Base-by-base conservation (phyloP, 2,888 invertebrate genomes). In the Merodon equestris region DNA sequence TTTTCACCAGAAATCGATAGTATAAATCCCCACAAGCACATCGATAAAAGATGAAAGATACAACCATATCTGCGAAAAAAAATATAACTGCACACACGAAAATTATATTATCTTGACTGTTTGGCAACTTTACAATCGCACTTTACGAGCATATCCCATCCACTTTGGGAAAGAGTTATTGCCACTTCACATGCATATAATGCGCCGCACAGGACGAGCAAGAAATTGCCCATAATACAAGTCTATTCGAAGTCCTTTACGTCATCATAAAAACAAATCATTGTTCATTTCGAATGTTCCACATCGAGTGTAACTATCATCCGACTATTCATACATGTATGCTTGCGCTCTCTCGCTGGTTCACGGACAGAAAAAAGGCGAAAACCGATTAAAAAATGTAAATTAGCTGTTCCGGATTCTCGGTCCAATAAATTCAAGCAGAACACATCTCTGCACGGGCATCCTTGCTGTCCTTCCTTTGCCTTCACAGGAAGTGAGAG, bases 371-470 rank as follows among this genome's bases (percentile, higher is more conserved):
- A 47, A 10, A 34, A 2, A 9, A 10, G 40, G 7, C 36, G 54
- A 48, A 74, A 79, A 73, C 63, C 79, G 60, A 79, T 79, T 79
- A 79, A 68, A 74, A 73, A 79, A 79, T 79, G 74, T 74, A 79
- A 79, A 79, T 79, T 79, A 79, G 79, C 74, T 60, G 63, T 79
- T 74, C 56, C 60, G 74, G 45, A 63, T 73, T 48, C 50, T 34
- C 54, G 73, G 15, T 53, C 19, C 61, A 60, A 76, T 76, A 76
- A 76, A 76, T 76, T 34, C 45, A 50, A 54, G 50, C 38, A 18
- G 14, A 36, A 50, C 48, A 19, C 38, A 54, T 18, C 44, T 34
- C 5, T 18, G 17, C 0, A 42, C 15, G 13, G 36, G 36, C 36
- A 45, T 38, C 45, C n/a, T n/a, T n/a, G n/a, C n/a, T n/a, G n/a